These are phyloP conservation scores for Empis stercorea DNA, from an alignment of 2,888 invertebrate genomes.

Conservation along the genomic window DNA sequence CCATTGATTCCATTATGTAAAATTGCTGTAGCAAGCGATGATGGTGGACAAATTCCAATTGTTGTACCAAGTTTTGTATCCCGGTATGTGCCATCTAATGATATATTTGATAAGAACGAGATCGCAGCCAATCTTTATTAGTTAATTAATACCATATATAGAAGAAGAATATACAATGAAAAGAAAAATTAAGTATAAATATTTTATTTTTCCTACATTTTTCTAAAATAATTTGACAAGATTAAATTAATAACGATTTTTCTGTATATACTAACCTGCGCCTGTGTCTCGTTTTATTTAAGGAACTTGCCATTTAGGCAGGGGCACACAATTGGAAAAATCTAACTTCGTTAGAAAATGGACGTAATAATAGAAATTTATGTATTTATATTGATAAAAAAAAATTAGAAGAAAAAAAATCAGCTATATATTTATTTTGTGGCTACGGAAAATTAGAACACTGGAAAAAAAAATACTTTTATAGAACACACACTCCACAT, in stretches of 20 bases:
- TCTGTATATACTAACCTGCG: conserved; percentile 35
- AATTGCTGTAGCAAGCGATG: conserved; percentile 20
- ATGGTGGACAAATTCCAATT: conserved; percentile 28
- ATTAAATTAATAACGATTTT: too few relatives aligned
- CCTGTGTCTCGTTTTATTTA: conserved; percentile 52
- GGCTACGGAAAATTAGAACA: too few relatives aligned
- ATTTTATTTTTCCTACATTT: too few relatives aligned
- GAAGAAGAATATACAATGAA: too few relatives aligned
- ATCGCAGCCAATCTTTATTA: conserved; percentile 64
- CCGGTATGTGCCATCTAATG: conserved; percentile 78
- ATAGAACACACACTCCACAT: too few relatives aligned
- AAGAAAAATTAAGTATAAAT: too few relatives aligned
- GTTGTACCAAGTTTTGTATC: conserved; percentile 48
- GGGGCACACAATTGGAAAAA: conserved; percentile 1
- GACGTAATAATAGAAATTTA: too few relatives aligned
- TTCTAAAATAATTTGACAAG: too few relatives aligned
- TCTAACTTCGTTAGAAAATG: too few relatives aligned
- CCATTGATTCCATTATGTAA: conserved; percentile 22
- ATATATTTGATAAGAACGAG: conserved; percentile 89
- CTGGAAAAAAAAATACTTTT: too few relatives aligned
- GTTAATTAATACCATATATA: too few relatives aligned
- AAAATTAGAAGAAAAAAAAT: not conserved
- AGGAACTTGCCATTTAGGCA: conserved; percentile 38
- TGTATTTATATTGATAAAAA: not conserved
- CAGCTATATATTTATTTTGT: too few relatives aligned